A percentile compares a stretch with the other conserved stretches of the same genome.
phyloP scores from a whole-genome alignment of 2,888 invertebrate genomes.

The Lithophane semibrunnea region DNA sequence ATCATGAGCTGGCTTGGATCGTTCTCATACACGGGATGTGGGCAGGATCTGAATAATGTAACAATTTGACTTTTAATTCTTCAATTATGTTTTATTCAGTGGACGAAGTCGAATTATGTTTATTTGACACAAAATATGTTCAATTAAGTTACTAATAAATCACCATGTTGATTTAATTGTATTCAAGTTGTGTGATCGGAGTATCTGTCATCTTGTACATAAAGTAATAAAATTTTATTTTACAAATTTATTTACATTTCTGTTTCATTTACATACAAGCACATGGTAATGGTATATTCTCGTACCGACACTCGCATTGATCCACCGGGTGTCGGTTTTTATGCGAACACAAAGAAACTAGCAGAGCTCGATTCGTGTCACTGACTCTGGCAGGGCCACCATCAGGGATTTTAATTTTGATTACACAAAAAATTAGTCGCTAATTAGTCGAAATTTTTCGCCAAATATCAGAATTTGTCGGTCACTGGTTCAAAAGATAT shows the following conservation, averaged over 20 bases:
- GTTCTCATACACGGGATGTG: slow-evolving; percentile 33
- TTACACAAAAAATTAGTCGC: too few species aligned
- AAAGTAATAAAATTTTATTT: slow-evolving; percentile 89
- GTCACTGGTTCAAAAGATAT: too few species aligned
- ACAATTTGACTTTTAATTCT: slow-evolving; percentile 10
- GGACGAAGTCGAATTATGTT: slow-evolving; percentile 57
- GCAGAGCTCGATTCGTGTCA: neutral
- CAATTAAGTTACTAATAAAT: slow-evolving; percentile 66
- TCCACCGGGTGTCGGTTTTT: neutral
- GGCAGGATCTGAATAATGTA: slow-evolving; percentile 1
- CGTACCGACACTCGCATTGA: neutral
- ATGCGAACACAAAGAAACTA: neutral
- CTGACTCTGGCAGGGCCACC: too few species aligned
- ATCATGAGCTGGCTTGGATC: slow-evolving; percentile 18
- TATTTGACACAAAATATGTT: slow-evolving; percentile 62
- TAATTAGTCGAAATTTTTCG: too few species aligned
- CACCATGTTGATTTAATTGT: slow-evolving; percentile 78
- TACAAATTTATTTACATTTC: slow-evolving; percentile 68
- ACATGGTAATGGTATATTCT: neutral
- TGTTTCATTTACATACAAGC: slow-evolving; percentile 74
- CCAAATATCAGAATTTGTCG: too few species aligned
- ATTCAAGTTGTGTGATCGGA: slow-evolving; percentile 82
- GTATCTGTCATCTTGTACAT: slow-evolving; percentile 87
- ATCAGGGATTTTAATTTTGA: too few species aligned
- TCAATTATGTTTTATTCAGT: slow-evolving; percentile 53